Evolutionary conservation across 2,797 vertebrate genomes (phyloP).

Genomic region (Gallinago solitaria): DNA sequence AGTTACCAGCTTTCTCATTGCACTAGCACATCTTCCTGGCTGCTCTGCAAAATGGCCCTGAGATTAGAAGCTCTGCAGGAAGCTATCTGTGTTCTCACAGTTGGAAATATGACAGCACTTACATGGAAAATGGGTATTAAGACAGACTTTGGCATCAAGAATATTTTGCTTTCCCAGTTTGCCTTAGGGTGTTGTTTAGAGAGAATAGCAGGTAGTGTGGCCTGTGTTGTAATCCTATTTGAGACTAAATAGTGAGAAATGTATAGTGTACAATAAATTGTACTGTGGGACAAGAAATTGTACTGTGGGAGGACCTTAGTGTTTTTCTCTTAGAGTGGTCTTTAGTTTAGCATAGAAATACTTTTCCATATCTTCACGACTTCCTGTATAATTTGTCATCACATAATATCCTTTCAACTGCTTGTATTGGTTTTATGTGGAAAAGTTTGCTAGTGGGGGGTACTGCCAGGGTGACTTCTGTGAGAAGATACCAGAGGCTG

Average conservation of each 20-base stretch:
- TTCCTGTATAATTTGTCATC: neutral
- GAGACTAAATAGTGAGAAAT: conserved; percentile 18
- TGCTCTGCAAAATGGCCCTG: conserved; percentile 55
- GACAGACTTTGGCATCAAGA: neutral
- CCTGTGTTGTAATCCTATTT: neutral
- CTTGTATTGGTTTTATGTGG: neutral
- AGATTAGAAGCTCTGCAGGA: conserved; percentile 60
- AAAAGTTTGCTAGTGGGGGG: neutral
- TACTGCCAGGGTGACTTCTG: neutral
- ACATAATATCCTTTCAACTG: neutral
- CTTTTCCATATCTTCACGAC: neutral
- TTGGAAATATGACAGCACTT: conserved; percentile 53
- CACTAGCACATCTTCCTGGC: conserved; percentile 42
- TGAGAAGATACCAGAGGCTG: neutral
- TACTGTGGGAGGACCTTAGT: neutral
- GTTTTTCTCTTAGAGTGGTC: neutral
- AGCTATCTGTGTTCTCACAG: conserved; percentile 48
- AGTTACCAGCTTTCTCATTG: conserved; percentile 46
- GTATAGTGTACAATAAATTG: neutral
- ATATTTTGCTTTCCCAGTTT: conserved; percentile 12
- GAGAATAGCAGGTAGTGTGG: neutral
- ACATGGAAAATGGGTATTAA: conserved; percentile 39
- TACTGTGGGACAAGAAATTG: neutral
- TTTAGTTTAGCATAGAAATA: neutral
- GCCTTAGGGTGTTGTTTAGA: neutral